Conservation (phyloP, 2,113 vertebrate genomes). For the Tylochromis polylepis region DNA sequence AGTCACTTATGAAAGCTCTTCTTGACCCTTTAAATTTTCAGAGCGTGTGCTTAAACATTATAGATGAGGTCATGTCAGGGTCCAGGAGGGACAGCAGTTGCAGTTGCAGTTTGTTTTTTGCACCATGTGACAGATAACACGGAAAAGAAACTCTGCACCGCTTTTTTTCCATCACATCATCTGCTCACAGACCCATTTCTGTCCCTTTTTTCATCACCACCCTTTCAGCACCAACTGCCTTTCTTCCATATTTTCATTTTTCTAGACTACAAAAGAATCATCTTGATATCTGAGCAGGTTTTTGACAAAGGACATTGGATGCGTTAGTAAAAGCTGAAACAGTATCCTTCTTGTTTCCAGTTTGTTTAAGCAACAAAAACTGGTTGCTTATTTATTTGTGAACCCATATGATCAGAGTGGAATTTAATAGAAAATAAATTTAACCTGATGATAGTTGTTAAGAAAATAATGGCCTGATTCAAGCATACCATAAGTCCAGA, state of each 20-base stretch:
- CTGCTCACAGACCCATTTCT: neutral
- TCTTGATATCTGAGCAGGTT: neutral
- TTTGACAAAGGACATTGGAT: neutral
- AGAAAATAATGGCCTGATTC: neutral
- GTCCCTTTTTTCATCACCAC: neutral
- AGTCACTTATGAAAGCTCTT: neutral
- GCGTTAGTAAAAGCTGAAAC: neutral
- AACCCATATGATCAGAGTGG: neutral
- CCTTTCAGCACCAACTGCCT: neutral
- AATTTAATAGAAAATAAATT: neutral
- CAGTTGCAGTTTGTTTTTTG: neutral
- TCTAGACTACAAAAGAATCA: neutral
- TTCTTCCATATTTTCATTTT: neutral
- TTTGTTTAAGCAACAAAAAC: neutral
- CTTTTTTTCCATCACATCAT: neutral
- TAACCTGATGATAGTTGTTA: neutral
- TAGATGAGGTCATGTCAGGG: neutral
- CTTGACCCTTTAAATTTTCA: neutral
- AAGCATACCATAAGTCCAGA: neutral
- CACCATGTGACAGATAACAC: conserved; percentile 16
- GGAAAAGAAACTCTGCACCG: neutral
- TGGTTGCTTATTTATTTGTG: neutral
- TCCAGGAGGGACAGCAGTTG: neutral
- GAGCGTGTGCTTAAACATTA: neutral
- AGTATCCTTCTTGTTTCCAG: neutral